Conservation (phyloP, 2,888 invertebrate species). For the Gasteruption jaculator region DNA sequence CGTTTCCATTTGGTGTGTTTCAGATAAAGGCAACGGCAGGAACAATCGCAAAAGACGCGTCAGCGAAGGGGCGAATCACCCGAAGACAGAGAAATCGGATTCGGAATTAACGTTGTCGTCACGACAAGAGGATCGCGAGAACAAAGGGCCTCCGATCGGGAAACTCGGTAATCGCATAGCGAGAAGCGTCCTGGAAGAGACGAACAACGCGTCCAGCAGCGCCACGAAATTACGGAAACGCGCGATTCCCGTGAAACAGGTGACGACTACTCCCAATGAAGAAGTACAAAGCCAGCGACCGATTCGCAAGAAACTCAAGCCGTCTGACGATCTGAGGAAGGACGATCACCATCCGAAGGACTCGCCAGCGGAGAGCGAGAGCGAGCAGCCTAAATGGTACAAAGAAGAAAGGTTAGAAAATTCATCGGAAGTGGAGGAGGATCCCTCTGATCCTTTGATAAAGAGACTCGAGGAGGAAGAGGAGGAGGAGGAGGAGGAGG, state of each 20-base stretch:
- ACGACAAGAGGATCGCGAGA: slow-evolving; percentile 45
- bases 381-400: slow-evolving; percentile 7
- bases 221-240: slow-evolving; percentile 42
- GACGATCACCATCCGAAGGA: slow-evolving; percentile 12
- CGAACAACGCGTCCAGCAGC: slow-evolving; percentile 37
- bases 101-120: slow-evolving; percentile 29
- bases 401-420: slow-evolving; percentile 9
- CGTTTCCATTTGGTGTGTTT: slow-evolving; percentile 25
- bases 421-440: slow-evolving; percentile 25
- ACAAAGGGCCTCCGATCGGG: slow-evolving; percentile 44
- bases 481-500: slow-evolving; percentile 9
- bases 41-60: slow-evolving; percentile 42
- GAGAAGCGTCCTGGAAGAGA: slow-evolving; percentile 43
- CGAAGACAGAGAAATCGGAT: slow-evolving; percentile 34
- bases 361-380: slow-evolving; percentile 7
- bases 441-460: slow-evolving; percentile 33
- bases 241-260: slow-evolving; percentile 28
- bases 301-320: slow-evolving; percentile 29
- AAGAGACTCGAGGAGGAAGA: slow-evolving; percentile 32
- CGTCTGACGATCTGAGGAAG: slow-evolving; percentile 9
- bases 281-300: slow-evolving; percentile 31
- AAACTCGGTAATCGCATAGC: slow-evolving; percentile 39
- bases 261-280: slow-evolving; percentile 26
- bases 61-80: slow-evolving; percentile 39
- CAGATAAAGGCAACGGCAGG: slow-evolving; percentile 41